Percentiles rank a stretch among this genome's conserved stretches.
phyloP scores from a whole-genome alignment of 2,113 vertebrate species.

The Girardinichthys multiradiatus region DNA sequence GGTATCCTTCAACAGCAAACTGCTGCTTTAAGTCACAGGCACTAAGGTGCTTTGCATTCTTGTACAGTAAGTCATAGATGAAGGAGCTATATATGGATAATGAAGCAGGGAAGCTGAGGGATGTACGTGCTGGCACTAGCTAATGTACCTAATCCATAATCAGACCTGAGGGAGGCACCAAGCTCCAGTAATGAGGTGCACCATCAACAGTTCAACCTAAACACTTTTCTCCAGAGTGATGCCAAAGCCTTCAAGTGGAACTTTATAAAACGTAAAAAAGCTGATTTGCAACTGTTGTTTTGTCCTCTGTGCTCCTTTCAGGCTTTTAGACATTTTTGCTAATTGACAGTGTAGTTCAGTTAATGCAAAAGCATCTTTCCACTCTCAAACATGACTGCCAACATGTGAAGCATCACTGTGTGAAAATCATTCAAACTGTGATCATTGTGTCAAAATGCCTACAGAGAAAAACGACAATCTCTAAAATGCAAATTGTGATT shows the following conservation, averaged over 20 bases:
- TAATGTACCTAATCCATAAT: conserved; percentile 72
- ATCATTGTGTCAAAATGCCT: conserved; percentile 20
- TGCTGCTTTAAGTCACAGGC: conserved; percentile 12
- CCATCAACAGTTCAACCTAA: conserved; percentile 68
- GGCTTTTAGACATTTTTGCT: conserved; percentile 15
- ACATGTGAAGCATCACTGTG: not conserved
- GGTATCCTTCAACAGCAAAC: conserved; percentile 7
- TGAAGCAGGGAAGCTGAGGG: conserved; percentile 51
- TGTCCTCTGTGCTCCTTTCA: conserved; percentile 32
- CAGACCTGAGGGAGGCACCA: conserved; percentile 67
- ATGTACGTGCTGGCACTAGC: conserved; percentile 61
- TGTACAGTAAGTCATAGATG: conserved; percentile 54
- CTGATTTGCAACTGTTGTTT: conserved; percentile 37
- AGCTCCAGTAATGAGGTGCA: conserved; percentile 72
- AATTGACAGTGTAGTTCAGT: conserved; percentile 5
- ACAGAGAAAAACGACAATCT: not conserved
- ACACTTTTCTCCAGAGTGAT: conserved; percentile 53
- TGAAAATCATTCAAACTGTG: conserved; percentile 15
- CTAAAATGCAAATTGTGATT: not conserved
- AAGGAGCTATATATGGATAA: conserved; percentile 50
- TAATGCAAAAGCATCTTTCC: conserved; percentile 11
- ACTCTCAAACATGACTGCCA: conserved; percentile 17
- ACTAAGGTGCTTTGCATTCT: conserved; percentile 30
- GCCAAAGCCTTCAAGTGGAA: conserved; percentile 42
- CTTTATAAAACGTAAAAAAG: conserved; percentile 42